Base-by-base conservation (phyloP, 2,888 invertebrate genomes). In the Allacma fusca region DNA sequence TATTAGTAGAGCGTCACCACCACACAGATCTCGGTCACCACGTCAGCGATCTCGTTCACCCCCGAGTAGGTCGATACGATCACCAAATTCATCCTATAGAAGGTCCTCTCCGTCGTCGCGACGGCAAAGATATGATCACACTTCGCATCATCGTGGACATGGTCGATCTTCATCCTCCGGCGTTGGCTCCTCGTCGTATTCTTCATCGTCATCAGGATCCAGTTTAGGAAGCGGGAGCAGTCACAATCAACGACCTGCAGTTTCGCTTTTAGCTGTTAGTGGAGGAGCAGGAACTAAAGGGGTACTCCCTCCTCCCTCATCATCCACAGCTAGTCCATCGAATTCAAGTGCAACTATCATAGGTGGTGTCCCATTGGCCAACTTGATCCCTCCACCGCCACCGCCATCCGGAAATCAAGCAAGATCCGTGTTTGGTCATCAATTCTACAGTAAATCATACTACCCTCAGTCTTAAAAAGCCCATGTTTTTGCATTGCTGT, bases 341-440 rank as follows among this genome's bases (percentile, higher is more conserved):
- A 50, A 13, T 16, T 2, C 19, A 50, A n/a, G 50, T 19, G 50
- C 50, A 28, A 69, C 76, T n/a, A 76, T 76, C 34, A 70, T 76
- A 59, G 76, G 76, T 43, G 76, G 76, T 2, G 76, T 76, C 12
- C 70, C 76, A 43, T 26, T 76, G 24, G 24, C 62, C 4, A 69
- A 40, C n/a, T 23, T 70, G 12, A 75, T 57, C 19, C 76, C 76
- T 29, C 70, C 76, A 1, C 69, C 76, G n/a, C 67, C 76, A 1
- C 59, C 75, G 5, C 24, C 68, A 5, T 24, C 40, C 12, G 74
- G 74, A 21, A 65, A 65, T 44, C 65, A 71, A 34, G 44, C 28
- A n/a, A 69, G 23, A 40, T 57, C 74, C 16, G 74, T 74, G 19
- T 74, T 74, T 65, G 74, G 74, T 9, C 65, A 62, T 73, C 62